Percentiles rank a stretch among this genome's conserved stretches.
phyloP scores from a whole-genome alignment of 2,113 vertebrate species.

The Pangasianodon gigas region DNA sequence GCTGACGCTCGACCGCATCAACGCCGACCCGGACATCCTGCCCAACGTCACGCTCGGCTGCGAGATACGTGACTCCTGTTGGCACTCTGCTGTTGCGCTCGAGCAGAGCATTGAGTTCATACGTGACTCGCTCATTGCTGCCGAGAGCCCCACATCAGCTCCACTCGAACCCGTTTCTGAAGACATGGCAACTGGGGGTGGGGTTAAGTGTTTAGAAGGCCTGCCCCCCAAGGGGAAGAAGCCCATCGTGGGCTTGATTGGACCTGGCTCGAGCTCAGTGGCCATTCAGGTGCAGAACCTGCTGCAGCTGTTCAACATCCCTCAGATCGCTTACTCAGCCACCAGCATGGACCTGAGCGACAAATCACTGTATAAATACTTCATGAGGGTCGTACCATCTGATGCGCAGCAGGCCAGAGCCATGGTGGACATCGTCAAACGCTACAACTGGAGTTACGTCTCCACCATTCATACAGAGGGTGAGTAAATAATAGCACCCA shows the following conservation, averaged over 20 bases:
- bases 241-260: conserved; percentile 96
- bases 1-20: conserved; percentile 93
- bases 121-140: conserved; percentile 92
- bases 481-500: conserved; percentile 58
- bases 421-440: conserved; percentile 99
- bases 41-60: conserved; percentile 95
- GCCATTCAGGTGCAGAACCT: conserved; percentile 99
- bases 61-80: conserved; percentile 97
- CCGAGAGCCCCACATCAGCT: conserved; percentile 64
- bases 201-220: conserved; percentile 80
- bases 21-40: conserved; percentile 83
- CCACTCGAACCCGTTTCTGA: conserved; percentile 62
- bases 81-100: conserved; percentile 95
- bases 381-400: conserved; percentile 97
- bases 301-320: conserved; percentile 98
- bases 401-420: conserved; percentile 95
- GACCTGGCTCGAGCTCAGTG: conserved; percentile 96
- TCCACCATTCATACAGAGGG: conserved; percentile 98
- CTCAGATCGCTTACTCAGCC: conserved; percentile 98
- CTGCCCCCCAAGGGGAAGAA: conserved; percentile 88
- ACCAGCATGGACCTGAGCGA: conserved; percentile 99
- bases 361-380: conserved; percentile 97
- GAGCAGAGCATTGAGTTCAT: conserved; percentile 99
- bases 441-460: conserved; percentile 99
- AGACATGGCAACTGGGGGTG: conserved; percentile 77